A percentile compares a stretch with the other conserved stretches of the same genome.
Conservation (phyloP, 92 coral and sea anemone species). For the Umimayanthus chanpuru region DNA sequence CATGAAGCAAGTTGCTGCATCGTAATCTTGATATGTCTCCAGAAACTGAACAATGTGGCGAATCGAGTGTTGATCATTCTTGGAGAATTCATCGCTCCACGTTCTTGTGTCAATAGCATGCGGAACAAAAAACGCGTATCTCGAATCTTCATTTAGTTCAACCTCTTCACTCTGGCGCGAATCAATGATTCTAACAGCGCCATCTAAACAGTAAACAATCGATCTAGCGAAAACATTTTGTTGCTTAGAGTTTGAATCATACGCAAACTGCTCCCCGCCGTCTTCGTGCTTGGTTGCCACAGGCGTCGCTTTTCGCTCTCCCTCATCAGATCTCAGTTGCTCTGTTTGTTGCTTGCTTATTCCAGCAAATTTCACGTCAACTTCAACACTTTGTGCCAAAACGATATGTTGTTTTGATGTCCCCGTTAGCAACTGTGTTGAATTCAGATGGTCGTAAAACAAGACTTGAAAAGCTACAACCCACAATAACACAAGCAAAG, state of each 20-base stretch:
- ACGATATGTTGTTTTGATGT: not conserved
- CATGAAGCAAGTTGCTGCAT: conserved; percentile 21
- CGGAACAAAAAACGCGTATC: conserved; percentile 14
- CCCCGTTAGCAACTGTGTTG: not conserved
- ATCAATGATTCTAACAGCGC: not conserved
- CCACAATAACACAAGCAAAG: conserved; percentile 19
- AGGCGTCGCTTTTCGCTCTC: not conserved
- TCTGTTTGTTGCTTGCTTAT: not conserved
- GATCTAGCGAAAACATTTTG: not conserved
- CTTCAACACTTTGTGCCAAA: not conserved
- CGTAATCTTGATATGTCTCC: not conserved
- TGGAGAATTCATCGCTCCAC: not conserved
- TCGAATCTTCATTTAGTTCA: not conserved
- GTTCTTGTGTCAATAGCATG: not conserved
- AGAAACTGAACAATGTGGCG: conserved; percentile 18
- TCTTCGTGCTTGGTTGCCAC: not conserved
- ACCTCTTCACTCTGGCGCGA: not conserved
- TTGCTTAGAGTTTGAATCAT: not conserved
- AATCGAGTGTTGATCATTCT: not conserved
- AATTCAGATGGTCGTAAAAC: not conserved
- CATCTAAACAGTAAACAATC: not conserved
- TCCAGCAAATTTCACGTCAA: not conserved
- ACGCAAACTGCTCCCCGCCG: not conserved
- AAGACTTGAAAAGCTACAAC: conserved; percentile 10
- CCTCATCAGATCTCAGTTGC: not conserved